phyloP scores from a whole-genome alignment of 2,888 invertebrate species.

The Daptonema setosum region DNA sequence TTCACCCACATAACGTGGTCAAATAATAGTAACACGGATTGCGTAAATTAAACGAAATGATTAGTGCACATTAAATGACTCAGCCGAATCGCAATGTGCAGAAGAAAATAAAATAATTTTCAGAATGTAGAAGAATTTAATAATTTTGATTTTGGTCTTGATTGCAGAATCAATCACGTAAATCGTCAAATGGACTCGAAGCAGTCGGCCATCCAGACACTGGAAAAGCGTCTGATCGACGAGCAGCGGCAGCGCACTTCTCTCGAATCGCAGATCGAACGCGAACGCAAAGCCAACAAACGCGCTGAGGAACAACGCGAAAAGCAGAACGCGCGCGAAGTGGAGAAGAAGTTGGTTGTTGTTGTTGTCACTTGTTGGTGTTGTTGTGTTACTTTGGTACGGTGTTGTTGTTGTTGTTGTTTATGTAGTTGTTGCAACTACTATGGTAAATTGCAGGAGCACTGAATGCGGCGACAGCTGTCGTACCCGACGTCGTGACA shows the following conservation, averaged over 20 bases:
- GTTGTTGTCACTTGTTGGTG: too few species aligned
- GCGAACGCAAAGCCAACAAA: slow-evolving; percentile 36
- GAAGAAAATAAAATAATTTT: too few species aligned
- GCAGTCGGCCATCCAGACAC: slow-evolving; percentile 45
- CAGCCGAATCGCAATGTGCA: too few species aligned
- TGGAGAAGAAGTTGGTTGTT: slow-evolving; percentile 2
- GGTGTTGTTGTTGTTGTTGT: too few species aligned
- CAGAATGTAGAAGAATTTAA: too few species aligned
- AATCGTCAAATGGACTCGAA: too few species aligned
- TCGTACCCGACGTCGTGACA: slow-evolving; percentile 39
- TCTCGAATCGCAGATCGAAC: slow-evolving; percentile 48
- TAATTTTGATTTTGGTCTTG: too few species aligned
- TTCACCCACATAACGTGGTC: too few species aligned
- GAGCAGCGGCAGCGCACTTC: slow-evolving; percentile 55
- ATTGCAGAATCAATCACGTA: too few species aligned
- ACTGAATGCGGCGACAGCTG: slow-evolving; percentile 46
- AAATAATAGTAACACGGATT: not conserved
- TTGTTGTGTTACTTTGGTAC: too few species aligned
- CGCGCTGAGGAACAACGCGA: slow-evolving; percentile 43
- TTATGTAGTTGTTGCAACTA: too few species aligned
- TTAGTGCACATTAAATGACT: slow-evolving; percentile 51
- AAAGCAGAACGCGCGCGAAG: not conserved
- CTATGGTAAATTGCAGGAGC: too few species aligned
- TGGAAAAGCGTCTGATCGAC: slow-evolving; percentile 61
- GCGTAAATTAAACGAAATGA: slow-evolving; percentile 47